Evolutionary conservation across 2,797 vertebrate species (phyloP), one percentile per base, ranked within the genome.

Genomic region (Tachyglossus aculeatus): DNA sequence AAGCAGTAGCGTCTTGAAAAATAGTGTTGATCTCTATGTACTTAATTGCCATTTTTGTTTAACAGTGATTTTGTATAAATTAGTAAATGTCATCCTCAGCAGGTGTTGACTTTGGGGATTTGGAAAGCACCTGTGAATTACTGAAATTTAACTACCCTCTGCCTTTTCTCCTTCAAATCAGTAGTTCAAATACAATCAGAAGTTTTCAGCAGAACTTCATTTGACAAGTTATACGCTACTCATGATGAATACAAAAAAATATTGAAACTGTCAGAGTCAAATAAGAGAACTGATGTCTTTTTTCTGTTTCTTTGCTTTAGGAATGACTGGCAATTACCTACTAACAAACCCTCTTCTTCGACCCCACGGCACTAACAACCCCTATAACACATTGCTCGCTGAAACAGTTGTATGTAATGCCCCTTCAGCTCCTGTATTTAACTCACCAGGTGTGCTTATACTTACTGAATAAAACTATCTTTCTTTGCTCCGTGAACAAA

Each of bases 311-410:
- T 93, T 95, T 96, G 90, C 95, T 97, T 94, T 94, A 99, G 98
- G 98, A 95, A 98, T 99, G 98, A 98, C 97, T 94, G 96, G 97
- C 94, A 99, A 99, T 96, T 99, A 99, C 94, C 98, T 99, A 97
- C 97, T 99, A 98, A 99, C 98, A 97, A 99, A 99, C 88, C 98
- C 98, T 96, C 98, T 99, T 92, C 98, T 99, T 90, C 97, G 98
- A 96, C 97, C 98, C 90, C 98, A 99, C 94, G 98, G 96, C 96
- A 98, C 97, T 98, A 99, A 99, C 96, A 99, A 99, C 94, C 98
- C 98, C 86, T 99, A 99, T 97, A 99, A 99, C 95, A 99, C 97
- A 94, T 96, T 99, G 95, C 96, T 99, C 92, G 98, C 98, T 90
- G 98, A 99, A 95, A 99, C 98, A 88, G 95, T 99, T 94, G 98